Evolutionary conservation across 2,113 vertebrate genomes (phyloP).

Genomic region (Nyctibius bracteatus): DNA sequence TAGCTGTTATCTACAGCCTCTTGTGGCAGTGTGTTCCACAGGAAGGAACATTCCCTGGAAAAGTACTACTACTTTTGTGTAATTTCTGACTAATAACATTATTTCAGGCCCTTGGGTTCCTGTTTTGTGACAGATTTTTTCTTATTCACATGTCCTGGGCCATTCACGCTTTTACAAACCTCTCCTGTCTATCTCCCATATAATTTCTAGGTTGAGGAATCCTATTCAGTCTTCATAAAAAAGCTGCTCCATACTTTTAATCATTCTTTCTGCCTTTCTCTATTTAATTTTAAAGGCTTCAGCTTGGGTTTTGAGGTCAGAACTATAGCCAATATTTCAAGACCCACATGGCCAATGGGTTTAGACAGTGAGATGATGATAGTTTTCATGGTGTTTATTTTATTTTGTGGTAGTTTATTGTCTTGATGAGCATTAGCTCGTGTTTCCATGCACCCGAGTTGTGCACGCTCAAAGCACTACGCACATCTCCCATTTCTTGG

Average conservation of each 20-base stretch:
- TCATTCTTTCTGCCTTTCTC: background rate
- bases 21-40: background rate
- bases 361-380: background rate
- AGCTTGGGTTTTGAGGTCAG: background rate
- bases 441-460: background rate
- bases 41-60: background rate
- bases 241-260: background rate
- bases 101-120: background rate
- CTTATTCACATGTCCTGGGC: background rate
- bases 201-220: background rate
- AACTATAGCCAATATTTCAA: background rate
- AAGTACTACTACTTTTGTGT: background rate
- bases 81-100: background rate
- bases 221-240: background rate
- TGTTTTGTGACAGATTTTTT: background rate
- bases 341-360: background rate
- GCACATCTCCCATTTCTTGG: background rate
- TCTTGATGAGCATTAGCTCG: fast-evolving
- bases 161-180: background rate
- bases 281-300: background rate
- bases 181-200: background rate
- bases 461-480: fast-evolving
- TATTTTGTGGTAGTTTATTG: background rate
- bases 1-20: background rate
- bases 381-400: background rate